Evolutionary conservation across 2,797 vertebrate genomes (phyloP), one percentile per base, ranked within the genome.

Genomic region (Siniperca undulata): DNA sequence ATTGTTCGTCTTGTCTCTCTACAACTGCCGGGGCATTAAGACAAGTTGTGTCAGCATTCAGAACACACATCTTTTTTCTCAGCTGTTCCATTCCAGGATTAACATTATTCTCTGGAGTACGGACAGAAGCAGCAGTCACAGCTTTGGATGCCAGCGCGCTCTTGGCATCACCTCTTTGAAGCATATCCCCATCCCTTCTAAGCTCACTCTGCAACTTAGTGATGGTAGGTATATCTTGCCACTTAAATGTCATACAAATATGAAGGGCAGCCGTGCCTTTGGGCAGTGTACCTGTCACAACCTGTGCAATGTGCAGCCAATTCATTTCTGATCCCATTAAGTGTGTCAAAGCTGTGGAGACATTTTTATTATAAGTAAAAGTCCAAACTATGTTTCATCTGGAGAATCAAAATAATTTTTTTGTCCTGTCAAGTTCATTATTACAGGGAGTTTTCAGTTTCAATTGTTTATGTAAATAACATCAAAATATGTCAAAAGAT

Each of bases 281-380:
- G 66, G 73, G 73, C 80, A 42, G 42, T 24, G 52, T 38, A 58
- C 58, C 19, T 62, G 60, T 70, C 80, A 62, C 73, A 76, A 59
- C 65, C 17, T 70, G 48, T 69, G 59, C 40, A 75, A 64, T 58
- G 50, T 69, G 76, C 59, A 55, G 59, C 48, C 60, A 81, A 56
- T 81, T 81, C 58, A 70, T 81, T 75, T 70, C 50, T 48, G 79
- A 72, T 71, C 69, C 72, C 60, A 48, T 71, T 60, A 70, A n/a
- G 17, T 52, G 56, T 70, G 10, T 36, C 36, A 36, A 36, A 36
- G 36, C 36, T 36, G 36, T 36, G 36, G 36, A 36, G 36, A 5
- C 40, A 42, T 42, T 12, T 42, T 42, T 42, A 13, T 12, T 12
- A 12, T 12, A 42, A 12, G 40, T 12, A 3, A 13, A 42, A 0